phyloP scores from a whole-genome alignment of 1,140 invertebrate genomes.

The Drosophila nigrodunni region DNA sequence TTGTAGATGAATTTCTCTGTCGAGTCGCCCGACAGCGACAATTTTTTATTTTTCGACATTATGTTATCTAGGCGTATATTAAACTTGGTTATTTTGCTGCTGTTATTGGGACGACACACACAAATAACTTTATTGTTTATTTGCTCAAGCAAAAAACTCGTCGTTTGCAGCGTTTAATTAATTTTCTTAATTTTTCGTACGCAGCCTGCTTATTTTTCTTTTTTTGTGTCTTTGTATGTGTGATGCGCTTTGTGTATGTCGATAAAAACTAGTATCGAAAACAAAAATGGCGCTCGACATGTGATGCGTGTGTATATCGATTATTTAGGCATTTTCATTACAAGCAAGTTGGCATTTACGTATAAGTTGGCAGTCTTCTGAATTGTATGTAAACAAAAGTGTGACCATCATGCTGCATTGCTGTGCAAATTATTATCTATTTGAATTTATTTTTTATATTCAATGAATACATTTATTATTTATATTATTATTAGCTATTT shows the following conservation, averaged over 20 bases:
- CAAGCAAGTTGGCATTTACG: constrained; percentile 33
- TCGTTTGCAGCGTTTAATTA: constrained; percentile 42
- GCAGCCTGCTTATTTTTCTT: constrained; percentile 69
- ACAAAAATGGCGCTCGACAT: constrained; percentile 57
- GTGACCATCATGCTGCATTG: constrained; percentile 8
- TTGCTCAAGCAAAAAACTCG: constrained; percentile 45
- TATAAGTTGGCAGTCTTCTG: constrained; percentile 1
- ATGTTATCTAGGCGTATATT: constrained; percentile 81
- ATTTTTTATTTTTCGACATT: constrained; percentile 83
- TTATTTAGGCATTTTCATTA: constrained; percentile 30
- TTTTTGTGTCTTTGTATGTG: constrained; percentile 60
- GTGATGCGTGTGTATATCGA: constrained; percentile 48
- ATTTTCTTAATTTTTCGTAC: constrained; percentile 48
- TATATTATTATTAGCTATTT: no score
- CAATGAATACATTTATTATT: no score
- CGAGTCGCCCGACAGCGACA: constrained; percentile 79
- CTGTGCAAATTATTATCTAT: no score
- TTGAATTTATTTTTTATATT: no score
- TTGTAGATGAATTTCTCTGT: constrained; percentile 82
- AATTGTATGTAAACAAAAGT: constrained; percentile 23
- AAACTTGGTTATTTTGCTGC: constrained; percentile 79
- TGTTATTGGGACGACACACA: constrained; percentile 48
- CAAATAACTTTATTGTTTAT: constrained; percentile 30
- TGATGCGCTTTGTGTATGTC: constrained; percentile 66
- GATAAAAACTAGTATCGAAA: constrained; percentile 44